Evolutionary conservation across 2,113 vertebrate species (phyloP).

Genomic region (Nycticryphes semicollaris): DNA sequence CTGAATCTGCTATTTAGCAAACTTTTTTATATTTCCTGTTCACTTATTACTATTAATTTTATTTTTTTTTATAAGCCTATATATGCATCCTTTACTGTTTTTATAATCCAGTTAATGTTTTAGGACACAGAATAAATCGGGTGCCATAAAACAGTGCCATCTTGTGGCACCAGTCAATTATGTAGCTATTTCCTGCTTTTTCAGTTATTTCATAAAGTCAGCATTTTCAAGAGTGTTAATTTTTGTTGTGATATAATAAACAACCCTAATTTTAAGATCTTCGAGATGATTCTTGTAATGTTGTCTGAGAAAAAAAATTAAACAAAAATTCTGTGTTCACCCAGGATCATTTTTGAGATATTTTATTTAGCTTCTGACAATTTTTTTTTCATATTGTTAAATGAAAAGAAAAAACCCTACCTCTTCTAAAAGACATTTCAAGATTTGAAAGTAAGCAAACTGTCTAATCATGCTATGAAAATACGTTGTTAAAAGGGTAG

Average conservation of each 20-base stretch:
- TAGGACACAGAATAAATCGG: not conserved
- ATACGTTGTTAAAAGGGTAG: not conserved
- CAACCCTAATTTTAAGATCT: not conserved
- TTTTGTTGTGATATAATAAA: not conserved
- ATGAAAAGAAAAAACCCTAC: not conserved
- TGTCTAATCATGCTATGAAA: not conserved
- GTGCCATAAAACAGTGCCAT: conserved; percentile 50
- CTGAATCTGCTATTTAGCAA: not conserved
- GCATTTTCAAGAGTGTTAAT: not conserved
- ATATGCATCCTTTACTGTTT: not conserved
- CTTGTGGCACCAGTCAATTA: conserved; percentile 32
- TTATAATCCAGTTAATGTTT: not conserved
- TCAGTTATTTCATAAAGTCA: not conserved
- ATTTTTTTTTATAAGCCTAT: not conserved
- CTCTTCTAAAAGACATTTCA: not conserved
- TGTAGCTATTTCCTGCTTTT: not conserved
- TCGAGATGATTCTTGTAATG: not conserved
- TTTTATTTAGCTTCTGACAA: not conserved
- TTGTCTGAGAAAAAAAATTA: not conserved
- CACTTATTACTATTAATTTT: not conserved
- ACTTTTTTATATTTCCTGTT: not conserved
- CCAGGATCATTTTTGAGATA: not conserved
- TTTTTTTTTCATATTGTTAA: not conserved
- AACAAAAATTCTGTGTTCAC: not conserved
- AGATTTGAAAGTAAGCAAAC: not conserved